Percentiles rank a stretch among this genome's conserved stretches.
Evolutionary conservation across 2,888 invertebrate genomes (phyloP).

Genomic region (Exocentrus adspersus): DNA sequence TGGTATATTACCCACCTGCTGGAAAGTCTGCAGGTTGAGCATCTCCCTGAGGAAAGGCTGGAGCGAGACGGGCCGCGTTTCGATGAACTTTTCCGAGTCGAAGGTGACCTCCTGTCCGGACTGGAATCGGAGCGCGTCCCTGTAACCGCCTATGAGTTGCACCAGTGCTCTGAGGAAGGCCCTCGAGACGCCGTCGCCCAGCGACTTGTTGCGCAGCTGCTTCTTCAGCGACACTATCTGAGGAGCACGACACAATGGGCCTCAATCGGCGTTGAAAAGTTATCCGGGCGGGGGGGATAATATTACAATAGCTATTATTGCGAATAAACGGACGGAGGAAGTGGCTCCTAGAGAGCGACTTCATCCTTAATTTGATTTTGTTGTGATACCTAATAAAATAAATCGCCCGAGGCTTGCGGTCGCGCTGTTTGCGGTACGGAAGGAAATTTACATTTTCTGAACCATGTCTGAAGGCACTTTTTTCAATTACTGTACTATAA

Average conservation of each 20-base stretch:
- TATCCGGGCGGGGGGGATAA: neutral
- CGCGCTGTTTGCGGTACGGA: too few relatives aligned
- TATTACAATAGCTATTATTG: neutral
- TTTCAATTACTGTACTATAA: too few relatives aligned
- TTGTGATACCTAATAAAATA: neutral
- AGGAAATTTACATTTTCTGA: too few relatives aligned
- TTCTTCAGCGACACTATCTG: constrained; percentile 80
- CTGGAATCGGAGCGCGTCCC: constrained; percentile 86
- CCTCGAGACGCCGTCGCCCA: constrained; percentile 93
- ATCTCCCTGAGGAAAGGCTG: constrained; percentile 91
- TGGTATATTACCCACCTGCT: constrained; percentile 77
- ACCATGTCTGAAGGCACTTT: too few relatives aligned
- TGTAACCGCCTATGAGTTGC: constrained; percentile 92
- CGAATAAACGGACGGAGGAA: constrained; percentile 11
- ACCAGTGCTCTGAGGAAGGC: constrained; percentile 93
- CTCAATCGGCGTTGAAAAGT: constrained; percentile 5
- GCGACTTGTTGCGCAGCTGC: constrained; percentile 78
- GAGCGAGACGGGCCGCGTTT: constrained; percentile 83
- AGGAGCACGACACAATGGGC: constrained; percentile 21
- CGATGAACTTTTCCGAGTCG: constrained; percentile 87
- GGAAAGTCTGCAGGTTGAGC: constrained; percentile 93
- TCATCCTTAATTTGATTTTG: constrained; percentile 5
- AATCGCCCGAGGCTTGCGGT: neutral
- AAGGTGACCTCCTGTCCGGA: constrained; percentile 83
- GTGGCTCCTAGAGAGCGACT: neutral